phyloP scores from a whole-genome alignment of 2,797 vertebrate species.

The Halcyon smyrnensis region DNA sequence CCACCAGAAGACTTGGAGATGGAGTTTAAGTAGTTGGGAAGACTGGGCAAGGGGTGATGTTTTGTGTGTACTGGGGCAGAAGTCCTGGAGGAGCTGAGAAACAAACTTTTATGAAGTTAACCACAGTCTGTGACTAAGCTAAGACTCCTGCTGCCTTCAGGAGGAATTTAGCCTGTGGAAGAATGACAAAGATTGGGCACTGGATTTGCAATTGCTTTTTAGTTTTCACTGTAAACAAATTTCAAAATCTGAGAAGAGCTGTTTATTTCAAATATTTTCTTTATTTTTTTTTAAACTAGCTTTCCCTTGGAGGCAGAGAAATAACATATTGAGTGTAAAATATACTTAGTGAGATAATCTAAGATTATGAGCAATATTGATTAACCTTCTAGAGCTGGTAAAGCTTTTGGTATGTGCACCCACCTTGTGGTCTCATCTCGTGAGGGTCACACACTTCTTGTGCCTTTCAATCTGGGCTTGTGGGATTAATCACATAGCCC shows the following conservation, averaged over 20 bases:
- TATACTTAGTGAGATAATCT: background rate
- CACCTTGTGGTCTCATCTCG: background rate
- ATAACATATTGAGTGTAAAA: slow-evolving; percentile 11
- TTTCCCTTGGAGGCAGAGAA: slow-evolving; percentile 2
- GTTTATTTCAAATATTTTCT: background rate
- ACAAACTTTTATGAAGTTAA: background rate
- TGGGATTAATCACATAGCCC: background rate
- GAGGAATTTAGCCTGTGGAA: slow-evolving; percentile 25
- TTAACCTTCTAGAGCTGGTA: background rate
- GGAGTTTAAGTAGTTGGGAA: background rate
- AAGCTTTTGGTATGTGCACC: background rate
- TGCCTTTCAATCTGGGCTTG: background rate
- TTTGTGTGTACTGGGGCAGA: background rate
- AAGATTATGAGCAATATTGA: background rate
- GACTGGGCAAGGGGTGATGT: background rate
- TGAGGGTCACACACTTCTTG: background rate
- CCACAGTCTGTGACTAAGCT: background rate
- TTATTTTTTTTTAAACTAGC: background rate
- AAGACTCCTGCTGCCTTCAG: background rate
- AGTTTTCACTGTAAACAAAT: slow-evolving; percentile 17
- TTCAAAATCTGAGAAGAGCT: background rate
- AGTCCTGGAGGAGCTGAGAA: background rate
- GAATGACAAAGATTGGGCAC: background rate
- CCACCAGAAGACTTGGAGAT: background rate
- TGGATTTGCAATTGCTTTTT: background rate